Base-by-base conservation (phyloP, 2,888 invertebrate species). In the Drosophila sordidapex region DNA sequence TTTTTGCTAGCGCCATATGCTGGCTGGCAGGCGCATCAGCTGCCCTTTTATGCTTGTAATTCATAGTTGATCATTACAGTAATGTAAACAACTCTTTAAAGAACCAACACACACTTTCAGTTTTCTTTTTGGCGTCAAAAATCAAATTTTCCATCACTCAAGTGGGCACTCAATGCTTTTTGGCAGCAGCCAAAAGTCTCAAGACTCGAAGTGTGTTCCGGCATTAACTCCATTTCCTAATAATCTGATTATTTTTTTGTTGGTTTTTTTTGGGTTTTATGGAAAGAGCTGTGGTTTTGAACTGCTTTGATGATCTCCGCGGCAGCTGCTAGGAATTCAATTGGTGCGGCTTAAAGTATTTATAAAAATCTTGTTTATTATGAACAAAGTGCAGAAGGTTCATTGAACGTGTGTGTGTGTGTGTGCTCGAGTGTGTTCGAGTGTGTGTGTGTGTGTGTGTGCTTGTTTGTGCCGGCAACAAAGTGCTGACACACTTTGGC, bases 401-500 rank as follows among this genome's bases (percentile, higher is more conserved):
- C 85, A 86, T 73, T 85, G 89, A 85, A 89, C 85, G 53, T 54
- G 35, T n/a, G 21, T 56, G 64, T 57, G 33, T 11, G 27, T 60
- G 59, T 46, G 51, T 62, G 43, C 48, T 29, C 6, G 21, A n/a
- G 56, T 46, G 61, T 53, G 31, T 27, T 27, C 5, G 21, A n/a
- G 56, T 38, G 61, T 53, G 21, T 21, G 21, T 21, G 21, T 21
- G 83, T 29, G 33, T 11, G 27, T 60, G 56, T 46, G 51, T 62
- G 43, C 51, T 29, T 31, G 46, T 13, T 27, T 56, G 56, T 56
- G 56, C 29, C 51, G 54, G 52, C 54, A 54, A 62, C 65, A 57
- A 72, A 77, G 89, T 89, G 89, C 89, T 89, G 85, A 86, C 85
- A 86, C 85, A 86, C 85, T 86, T 86, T 89, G 86, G 59, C 81